Base-by-base conservation (phyloP, 2,888 invertebrate species). In the Machimus rusticus region DNA sequence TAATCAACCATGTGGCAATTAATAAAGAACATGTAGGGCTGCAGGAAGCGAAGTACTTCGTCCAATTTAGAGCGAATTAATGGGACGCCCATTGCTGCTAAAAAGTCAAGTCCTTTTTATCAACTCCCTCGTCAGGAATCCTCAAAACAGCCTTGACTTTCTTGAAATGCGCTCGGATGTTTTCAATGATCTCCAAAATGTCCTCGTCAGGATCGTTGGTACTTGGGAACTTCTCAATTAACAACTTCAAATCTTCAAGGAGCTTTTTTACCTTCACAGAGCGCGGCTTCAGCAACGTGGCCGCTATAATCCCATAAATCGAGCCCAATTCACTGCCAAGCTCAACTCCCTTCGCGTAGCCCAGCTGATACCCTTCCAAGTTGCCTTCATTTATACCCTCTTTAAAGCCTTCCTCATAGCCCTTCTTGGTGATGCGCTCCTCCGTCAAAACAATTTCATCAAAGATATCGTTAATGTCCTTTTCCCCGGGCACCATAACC, bases 1-100 rank as follows among this genome's bases (percentile, higher is more conserved):
- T 95, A 96, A 90, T 95, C 95, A 0, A 95, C 96, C 95, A 97
- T 95, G 91, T 97, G 97, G 89, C 96, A 95, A 91, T 97, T 96
- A 0, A 95, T 94, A 39, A 97, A 92, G 0, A 94, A 93, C 88
- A 95, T 92, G 74, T 95, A 92, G 0, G 95, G 95, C 28, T 93
- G 92, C 28, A 97, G 91, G 91, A 94, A 96, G 14, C 91, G 90
- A 0, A 95, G 91, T 14, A 95, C 92, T 2, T 92, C 91, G 87
- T 95, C 94, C 37, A 95, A 91, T 81, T 94, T 93, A 76, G 90
- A 87, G 89, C 90, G 90, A 89, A 94, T 88, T 90, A 91, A 89
- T 5, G 86, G 66, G 4, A 87, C 87, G 55, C 89, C 90, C 87
- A 88, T 90, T 37, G 84, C 88, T 31, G 28, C 88, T 90, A 91